Evolutionary conservation across 2,113 vertebrate genomes (phyloP).

Genomic region (Microtus montanus): DNA sequence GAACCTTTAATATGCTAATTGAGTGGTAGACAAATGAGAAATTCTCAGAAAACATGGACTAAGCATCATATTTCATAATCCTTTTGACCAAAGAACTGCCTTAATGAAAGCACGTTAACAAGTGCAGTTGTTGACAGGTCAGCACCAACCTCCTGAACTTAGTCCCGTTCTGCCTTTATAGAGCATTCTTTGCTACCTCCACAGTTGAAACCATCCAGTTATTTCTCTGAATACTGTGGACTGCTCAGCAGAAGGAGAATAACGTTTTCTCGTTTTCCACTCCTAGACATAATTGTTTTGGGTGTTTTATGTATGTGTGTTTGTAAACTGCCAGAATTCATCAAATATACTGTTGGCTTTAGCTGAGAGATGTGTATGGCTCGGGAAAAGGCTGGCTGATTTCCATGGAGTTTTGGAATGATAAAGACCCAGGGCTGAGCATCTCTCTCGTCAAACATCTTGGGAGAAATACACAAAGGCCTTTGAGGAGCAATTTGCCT

Average conservation of each 20-base stretch:
- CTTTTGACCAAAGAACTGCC: not conserved
- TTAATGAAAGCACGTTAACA: not conserved
- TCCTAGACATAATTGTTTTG: constrained; percentile 33
- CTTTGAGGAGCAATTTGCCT: constrained; percentile 66
- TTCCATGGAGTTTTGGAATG: constrained; percentile 32
- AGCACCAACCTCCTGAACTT: not conserved
- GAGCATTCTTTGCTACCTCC: not conserved
- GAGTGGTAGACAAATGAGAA: not conserved
- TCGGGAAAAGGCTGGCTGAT: constrained; percentile 34
- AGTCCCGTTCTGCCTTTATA: not conserved
- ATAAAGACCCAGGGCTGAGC: constrained; percentile 20
- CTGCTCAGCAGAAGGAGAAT: constrained; percentile 8
- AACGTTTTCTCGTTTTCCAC: constrained; percentile 32
- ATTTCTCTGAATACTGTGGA: not conserved
- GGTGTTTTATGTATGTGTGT: constrained; percentile 12
- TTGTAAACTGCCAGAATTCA: constrained; percentile 43
- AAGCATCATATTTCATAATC: constrained; percentile 21
- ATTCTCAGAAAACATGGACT: not conserved
- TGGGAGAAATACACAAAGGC: constrained; percentile 33
- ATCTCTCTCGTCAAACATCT: constrained; percentile 15
- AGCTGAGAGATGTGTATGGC: not conserved
- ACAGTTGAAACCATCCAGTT: not conserved
- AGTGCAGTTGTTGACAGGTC: not conserved
- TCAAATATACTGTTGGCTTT: constrained; percentile 10
- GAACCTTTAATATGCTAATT: constrained; percentile 1